Evolutionary conservation across 2,113 vertebrate genomes (phyloP).

Genomic region (Caracal caracal): DNA sequence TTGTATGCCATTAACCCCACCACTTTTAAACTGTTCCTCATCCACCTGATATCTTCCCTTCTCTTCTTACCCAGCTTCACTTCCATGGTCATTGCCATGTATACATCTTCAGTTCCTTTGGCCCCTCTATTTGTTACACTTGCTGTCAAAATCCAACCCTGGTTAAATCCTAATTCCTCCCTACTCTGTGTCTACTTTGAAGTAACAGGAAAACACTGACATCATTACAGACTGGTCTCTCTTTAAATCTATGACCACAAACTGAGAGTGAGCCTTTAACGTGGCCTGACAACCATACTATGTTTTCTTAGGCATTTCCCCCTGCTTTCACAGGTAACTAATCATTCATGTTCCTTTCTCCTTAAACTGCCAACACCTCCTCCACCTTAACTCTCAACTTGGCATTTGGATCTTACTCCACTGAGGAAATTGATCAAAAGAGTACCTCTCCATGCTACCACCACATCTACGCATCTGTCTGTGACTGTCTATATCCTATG

Average conservation of each 20-base stretch:
- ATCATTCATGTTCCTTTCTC: slow-evolving; percentile 6
- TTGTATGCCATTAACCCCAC: background rate
- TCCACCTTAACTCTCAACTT: background rate
- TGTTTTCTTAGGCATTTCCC: slow-evolving; percentile 34
- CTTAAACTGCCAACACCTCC: background rate
- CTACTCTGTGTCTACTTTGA: slow-evolving; percentile 1
- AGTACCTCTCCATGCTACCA: background rate
- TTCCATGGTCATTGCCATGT: background rate
- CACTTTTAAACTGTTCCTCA: background rate
- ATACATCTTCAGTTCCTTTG: slow-evolving; percentile 14
- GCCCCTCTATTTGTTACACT: background rate
- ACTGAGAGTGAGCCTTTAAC: slow-evolving; percentile 9
- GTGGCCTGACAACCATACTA: background rate
- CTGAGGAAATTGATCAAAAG: background rate
- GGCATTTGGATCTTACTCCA: background rate
- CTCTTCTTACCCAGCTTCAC: slow-evolving; percentile 17
- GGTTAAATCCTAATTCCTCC: background rate
- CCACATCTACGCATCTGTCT: background rate
- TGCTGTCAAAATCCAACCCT: background rate
- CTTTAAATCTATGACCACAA: slow-evolving; percentile 46
- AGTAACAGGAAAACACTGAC: slow-evolving; percentile 20
- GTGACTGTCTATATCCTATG: background rate
- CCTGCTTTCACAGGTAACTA: background rate
- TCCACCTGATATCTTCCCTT: background rate
- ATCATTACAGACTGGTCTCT: slow-evolving; percentile 13